Conservation (phyloP, 2,888 invertebrate species). For the Lithophane semibrunnea region DNA sequence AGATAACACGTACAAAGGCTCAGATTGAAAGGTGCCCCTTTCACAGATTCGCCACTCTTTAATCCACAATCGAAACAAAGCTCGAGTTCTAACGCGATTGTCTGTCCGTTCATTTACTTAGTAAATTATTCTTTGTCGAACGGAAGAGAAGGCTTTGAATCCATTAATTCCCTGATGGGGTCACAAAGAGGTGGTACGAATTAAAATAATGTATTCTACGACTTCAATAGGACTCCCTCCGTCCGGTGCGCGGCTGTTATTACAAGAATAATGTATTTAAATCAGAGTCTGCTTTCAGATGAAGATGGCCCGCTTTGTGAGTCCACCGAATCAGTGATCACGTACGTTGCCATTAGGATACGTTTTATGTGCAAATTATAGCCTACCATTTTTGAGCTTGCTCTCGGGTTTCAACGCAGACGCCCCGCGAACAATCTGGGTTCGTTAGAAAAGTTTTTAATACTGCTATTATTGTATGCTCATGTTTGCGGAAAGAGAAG, state of each 20-base stretch:
- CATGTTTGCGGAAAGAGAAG: slow-evolving; percentile 53
- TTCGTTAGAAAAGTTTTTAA: slow-evolving; percentile 87
- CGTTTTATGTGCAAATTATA: slow-evolving; percentile 91
- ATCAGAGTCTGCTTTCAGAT: slow-evolving; percentile 89
- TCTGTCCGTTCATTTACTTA: slow-evolving; percentile 90
- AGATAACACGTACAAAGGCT: slow-evolving; percentile 86
- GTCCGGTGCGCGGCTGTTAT: slow-evolving; percentile 87
- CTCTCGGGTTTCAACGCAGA: slow-evolving; percentile 79
- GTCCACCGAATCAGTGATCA: slow-evolving; percentile 88
- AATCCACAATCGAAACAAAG: slow-evolving; percentile 90
- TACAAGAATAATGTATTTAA: slow-evolving; percentile 90
- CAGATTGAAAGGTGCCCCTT: slow-evolving; percentile 84
- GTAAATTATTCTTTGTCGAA: slow-evolving; percentile 90
- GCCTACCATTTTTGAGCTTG: slow-evolving; percentile 88
- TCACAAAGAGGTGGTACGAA: slow-evolving; percentile 90
- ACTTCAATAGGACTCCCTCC: slow-evolving; percentile 89
- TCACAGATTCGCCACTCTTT: slow-evolving; percentile 87
- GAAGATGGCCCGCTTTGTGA: slow-evolving; percentile 88
- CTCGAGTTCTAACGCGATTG: slow-evolving; percentile 88
- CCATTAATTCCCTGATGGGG: slow-evolving; percentile 90
- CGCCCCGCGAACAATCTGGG: slow-evolving; percentile 80
- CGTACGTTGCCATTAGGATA: slow-evolving; percentile 89
- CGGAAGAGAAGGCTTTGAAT: slow-evolving; percentile 90
- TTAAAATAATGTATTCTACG: slow-evolving; percentile 90
- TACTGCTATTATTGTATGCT: slow-evolving; percentile 67